phyloP scores from a whole-genome alignment of 2,888 invertebrate genomes.

The Trachelus troglodyta region DNA sequence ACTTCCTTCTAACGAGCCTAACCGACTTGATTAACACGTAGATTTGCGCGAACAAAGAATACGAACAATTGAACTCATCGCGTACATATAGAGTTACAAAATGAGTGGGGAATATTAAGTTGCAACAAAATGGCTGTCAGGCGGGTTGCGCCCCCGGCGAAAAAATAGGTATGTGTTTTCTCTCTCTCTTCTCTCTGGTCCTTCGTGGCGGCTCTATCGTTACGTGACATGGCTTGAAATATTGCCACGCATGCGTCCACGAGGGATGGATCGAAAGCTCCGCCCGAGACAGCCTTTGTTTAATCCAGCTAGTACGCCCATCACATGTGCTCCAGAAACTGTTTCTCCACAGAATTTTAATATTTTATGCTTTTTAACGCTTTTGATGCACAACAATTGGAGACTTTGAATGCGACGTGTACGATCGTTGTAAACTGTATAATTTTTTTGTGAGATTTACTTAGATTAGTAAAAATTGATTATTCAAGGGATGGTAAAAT shows the following conservation, averaged over 20 bases:
- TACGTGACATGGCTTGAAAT: constrained; percentile 45
- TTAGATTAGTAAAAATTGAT: neutral
- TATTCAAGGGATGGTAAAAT: neutral
- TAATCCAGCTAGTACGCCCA: constrained; percentile 54
- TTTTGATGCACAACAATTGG: neutral
- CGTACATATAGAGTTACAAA: constrained; percentile 40
- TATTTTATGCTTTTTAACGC: neutral
- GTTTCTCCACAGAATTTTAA: constrained; percentile 8
- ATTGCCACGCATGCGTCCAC: constrained; percentile 42
- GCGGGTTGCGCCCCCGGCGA: constrained; percentile 16
- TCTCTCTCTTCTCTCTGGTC: constrained; percentile 19
- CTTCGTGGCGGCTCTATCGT: constrained; percentile 19
- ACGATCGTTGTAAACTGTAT: neutral
- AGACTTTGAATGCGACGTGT: neutral
- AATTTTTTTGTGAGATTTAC: neutral
- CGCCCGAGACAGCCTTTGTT: constrained; percentile 61
- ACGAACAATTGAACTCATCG: constrained; percentile 45
- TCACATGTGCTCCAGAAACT: constrained; percentile 47
- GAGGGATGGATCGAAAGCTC: constrained; percentile 54
- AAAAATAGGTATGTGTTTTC: constrained; percentile 28
- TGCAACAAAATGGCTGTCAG: constrained; percentile 55
- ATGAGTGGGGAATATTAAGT: constrained; percentile 29
- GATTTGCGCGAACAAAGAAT: constrained; percentile 28
- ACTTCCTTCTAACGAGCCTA: constrained; percentile 15
- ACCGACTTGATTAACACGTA: constrained; percentile 38